A percentile compares a stretch with the other conserved stretches of the same genome.
These are phyloP conservation scores for Willowsia nigromaculata DNA, from an alignment of 2,888 invertebrate genomes.

Conservation along the genomic window DNA sequence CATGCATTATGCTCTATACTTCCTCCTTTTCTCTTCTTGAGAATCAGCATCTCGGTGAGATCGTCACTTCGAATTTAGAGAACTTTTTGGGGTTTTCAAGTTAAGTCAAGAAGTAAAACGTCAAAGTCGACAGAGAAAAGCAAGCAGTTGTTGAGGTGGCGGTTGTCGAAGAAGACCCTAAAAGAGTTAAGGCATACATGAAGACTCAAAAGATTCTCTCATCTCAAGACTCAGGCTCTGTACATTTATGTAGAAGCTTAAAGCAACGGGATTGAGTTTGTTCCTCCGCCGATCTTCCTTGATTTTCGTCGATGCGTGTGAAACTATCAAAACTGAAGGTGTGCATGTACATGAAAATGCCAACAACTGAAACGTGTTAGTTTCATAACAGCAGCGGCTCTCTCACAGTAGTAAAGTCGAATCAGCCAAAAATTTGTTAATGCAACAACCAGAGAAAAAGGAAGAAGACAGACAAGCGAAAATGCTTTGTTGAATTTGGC, in stretches of 20 bases:
- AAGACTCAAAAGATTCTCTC: background rate
- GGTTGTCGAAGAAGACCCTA: conserved; percentile 58
- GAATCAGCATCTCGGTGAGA: background rate
- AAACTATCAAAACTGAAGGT: conserved; percentile 25
- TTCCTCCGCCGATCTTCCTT: conserved; percentile 17
- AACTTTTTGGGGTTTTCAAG: conserved; percentile 38
- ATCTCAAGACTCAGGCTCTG: background rate
- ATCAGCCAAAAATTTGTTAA: background rate
- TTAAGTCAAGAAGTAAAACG: conserved; percentile 61
- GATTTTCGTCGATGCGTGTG: conserved; percentile 44
- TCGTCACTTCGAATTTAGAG: conserved; percentile 26
- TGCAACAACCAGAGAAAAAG: conserved; percentile 9
- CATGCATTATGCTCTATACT: background rate
- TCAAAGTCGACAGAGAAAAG: conserved; percentile 65
- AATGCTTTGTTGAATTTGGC: conserved; percentile 51
- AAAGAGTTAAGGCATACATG: conserved; percentile 30
- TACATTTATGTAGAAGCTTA: conserved; percentile 50
- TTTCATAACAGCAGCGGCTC: conserved; percentile 17
- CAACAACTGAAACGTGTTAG: conserved; percentile 20
- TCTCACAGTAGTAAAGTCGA: conserved; percentile 10
- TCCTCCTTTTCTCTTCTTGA: conserved; percentile 10
- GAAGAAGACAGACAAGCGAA: conserved; percentile 53
- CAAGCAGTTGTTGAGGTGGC: conserved; percentile 61
- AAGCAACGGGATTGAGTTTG: conserved; percentile 68
- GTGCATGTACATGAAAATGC: background rate